A percentile compares a stretch with the other conserved stretches of the same genome.
Evolutionary conservation across 2,113 vertebrate genomes (phyloP).

Genomic region (Hippolais icterina): DNA sequence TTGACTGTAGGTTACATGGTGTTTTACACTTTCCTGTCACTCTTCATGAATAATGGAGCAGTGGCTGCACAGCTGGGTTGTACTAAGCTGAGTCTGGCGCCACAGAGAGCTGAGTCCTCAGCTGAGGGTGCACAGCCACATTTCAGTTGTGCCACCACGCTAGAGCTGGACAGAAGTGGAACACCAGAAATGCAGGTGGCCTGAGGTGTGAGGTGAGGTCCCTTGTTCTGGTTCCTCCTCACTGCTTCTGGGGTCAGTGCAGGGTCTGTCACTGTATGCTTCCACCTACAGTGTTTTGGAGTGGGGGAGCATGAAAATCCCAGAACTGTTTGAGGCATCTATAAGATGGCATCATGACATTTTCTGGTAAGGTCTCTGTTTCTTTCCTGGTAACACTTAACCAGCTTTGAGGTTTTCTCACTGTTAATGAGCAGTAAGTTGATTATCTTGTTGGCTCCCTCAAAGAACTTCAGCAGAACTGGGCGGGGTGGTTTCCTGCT

Average conservation of each 20-base stretch:
- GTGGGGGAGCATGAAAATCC: neutral
- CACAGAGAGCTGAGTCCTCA: neutral
- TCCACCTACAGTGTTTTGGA: neutral
- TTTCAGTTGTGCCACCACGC: neutral
- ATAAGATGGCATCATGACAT: neutral
- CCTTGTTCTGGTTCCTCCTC: neutral
- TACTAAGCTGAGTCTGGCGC: neutral
- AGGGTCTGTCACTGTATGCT: neutral
- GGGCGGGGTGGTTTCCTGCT: neutral
- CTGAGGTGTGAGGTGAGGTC: accelerated
- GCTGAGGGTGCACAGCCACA: neutral
- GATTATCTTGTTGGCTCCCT: neutral
- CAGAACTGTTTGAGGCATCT: neutral
- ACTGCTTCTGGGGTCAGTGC: accelerated
- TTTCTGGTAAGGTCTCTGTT: neutral
- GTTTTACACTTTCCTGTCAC: neutral
- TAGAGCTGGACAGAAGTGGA: neutral
- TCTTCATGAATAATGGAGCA: neutral
- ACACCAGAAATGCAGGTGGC: neutral
- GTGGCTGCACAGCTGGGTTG: neutral
- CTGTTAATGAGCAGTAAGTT: neutral
- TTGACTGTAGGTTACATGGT: neutral
- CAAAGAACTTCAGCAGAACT: neutral
- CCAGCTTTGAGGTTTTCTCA: neutral
- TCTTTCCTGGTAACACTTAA: neutral